phyloP scores from a whole-genome alignment of 2,113 vertebrate species.

The Capra hircus region DNA sequence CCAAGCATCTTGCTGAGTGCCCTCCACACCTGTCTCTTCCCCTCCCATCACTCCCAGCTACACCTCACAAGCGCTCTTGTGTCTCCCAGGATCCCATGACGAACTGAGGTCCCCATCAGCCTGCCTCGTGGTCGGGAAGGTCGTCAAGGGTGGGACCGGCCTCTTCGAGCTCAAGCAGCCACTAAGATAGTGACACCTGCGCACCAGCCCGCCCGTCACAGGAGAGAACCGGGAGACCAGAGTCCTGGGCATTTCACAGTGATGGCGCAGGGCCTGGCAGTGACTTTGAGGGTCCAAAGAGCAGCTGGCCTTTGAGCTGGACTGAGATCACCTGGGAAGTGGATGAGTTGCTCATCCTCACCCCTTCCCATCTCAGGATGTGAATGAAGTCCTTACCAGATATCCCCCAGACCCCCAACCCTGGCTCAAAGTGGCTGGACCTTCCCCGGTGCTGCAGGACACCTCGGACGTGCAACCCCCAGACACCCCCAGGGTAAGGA shows the following conservation, averaged over 20 bases:
- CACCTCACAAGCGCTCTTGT: background rate
- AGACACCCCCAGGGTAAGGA: background rate
- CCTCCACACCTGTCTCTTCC: background rate
- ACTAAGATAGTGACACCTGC: conserved; percentile 77
- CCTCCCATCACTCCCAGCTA: background rate
- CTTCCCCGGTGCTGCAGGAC: background rate
- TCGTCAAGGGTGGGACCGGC: conserved; percentile 95
- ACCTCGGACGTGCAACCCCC: too few species aligned
- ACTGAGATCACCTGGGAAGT: background rate
- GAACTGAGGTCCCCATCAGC: conserved; percentile 93
- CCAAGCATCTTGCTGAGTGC: background rate
- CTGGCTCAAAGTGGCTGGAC: rapidly evolving
- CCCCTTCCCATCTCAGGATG: background rate
- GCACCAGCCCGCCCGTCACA: rapidly evolving
- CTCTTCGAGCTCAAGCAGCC: conserved; percentile 98
- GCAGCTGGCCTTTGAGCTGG: background rate
- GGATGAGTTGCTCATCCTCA: background rate
- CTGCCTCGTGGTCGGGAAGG: conserved; percentile 93
- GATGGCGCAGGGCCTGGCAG: background rate
- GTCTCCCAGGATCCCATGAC: conserved; percentile 86
- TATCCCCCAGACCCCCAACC: background rate
- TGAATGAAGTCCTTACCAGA: too few species aligned
- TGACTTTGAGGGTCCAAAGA: background rate
- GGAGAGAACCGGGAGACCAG: background rate
- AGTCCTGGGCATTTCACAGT: background rate